These are phyloP conservation scores for Enteromius mattozi DNA, from an alignment of 2,797 vertebrate species.

Conservation along the genomic window DNA sequence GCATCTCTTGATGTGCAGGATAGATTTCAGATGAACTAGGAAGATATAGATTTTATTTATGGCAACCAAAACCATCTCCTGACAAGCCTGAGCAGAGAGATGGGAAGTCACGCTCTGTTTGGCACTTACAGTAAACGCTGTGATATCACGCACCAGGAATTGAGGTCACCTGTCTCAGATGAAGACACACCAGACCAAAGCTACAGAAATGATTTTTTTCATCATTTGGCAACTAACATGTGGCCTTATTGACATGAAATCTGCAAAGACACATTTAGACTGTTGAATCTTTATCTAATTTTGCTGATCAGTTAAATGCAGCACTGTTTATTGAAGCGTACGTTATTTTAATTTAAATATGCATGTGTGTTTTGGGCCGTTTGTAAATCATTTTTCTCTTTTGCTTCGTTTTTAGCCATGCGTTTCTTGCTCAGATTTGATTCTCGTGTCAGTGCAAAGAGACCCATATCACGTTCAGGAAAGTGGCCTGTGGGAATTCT, in stretches of 20 bases:
- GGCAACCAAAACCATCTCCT: constrained; percentile 66
- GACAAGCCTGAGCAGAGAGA: constrained; percentile 54
- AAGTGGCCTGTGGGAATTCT: constrained; percentile 65
- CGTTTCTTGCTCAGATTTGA: not conserved
- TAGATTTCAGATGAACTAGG: constrained; percentile 45
- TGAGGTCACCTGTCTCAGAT: constrained; percentile 29
- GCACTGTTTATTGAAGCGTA: not conserved
- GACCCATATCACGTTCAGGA: constrained; percentile 21
- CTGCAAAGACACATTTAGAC: constrained; percentile 2
- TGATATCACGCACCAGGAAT: constrained; percentile 26
- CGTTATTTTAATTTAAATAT: not conserved
- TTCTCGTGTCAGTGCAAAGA: constrained; percentile 27
- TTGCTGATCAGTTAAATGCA: not conserved
- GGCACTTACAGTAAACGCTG: constrained; percentile 60
- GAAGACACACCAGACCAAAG: constrained; percentile 29
- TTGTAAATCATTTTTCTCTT: not conserved
- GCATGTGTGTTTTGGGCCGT: not conserved
- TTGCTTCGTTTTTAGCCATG: not conserved
- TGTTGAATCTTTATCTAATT: not conserved
- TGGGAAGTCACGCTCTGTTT: constrained; percentile 52
- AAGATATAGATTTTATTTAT: constrained; percentile 55
- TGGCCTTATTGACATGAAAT: constrained; percentile 21
- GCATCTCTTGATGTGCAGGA: constrained; percentile 7
- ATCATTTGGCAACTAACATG: constrained; percentile 44
- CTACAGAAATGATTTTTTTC: not conserved